Percentiles rank a stretch among this genome's conserved stretches.
Conservation (phyloP, 2,113 vertebrate species). For the Phocoena sinus region DNA sequence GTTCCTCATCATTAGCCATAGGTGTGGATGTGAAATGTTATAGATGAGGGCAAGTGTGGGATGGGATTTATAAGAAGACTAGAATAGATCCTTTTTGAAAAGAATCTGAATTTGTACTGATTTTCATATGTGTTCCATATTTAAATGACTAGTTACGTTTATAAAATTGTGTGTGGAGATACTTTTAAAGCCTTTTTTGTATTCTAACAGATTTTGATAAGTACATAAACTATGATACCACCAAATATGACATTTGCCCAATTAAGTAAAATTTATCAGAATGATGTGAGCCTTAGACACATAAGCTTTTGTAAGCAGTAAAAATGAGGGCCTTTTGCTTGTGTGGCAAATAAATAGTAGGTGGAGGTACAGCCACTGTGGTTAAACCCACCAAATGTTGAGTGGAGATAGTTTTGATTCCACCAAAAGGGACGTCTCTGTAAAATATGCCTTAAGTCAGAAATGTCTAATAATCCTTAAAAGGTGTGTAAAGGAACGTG, state of each 20-base stretch:
- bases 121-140: neutral
- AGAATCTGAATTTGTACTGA: neutral
- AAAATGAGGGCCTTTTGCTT: neutral
- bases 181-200: neutral
- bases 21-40: neutral
- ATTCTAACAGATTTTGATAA: conserved; percentile 10
- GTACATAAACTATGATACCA: neutral
- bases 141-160: neutral
- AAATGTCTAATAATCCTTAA: neutral
- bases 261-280: neutral
- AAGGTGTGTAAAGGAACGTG: neutral
- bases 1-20: neutral
- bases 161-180: neutral
- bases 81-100: neutral
- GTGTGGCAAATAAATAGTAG: neutral
- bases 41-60: neutral
- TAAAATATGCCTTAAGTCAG: conserved; percentile 17
- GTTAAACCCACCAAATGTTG: conserved; percentile 37
- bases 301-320: conserved; percentile 32
- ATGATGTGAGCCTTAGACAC: neutral
- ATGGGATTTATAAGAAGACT: neutral
- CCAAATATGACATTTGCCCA: neutral
- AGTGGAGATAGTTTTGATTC: neutral
- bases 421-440: neutral
- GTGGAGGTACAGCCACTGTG: neutral